A percentile compares a stretch with the other conserved stretches of the same genome.
Evolutionary conservation across 1,140 invertebrate species (phyloP).

Genomic region (Nylanderia fulva): DNA sequence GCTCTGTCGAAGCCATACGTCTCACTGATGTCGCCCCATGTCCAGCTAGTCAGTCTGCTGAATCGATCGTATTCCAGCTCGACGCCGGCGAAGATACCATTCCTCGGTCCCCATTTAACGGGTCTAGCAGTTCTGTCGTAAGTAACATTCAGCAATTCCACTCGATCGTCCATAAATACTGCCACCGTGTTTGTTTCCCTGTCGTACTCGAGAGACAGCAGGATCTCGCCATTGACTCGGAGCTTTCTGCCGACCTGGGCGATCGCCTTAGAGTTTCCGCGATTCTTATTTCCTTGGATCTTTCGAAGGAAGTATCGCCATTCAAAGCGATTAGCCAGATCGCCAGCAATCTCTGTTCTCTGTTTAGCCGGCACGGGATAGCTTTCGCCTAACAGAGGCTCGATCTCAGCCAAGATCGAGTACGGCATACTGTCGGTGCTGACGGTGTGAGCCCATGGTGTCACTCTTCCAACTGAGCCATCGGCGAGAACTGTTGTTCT

Average conservation of each 20-base stretch:
- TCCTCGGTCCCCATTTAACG: conserved; percentile 94
- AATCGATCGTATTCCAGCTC: conserved; percentile 97
- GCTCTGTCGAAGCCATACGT: conserved; percentile 95
- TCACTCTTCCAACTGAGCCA: conserved; percentile 92
- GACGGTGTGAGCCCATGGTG: conserved; percentile 93
- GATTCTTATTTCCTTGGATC: conserved; percentile 88
- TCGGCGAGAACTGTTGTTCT: conserved; percentile 93
- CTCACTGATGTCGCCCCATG: conserved; percentile 95
- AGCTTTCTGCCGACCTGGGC: conserved; percentile 94
- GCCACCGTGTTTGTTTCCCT: conserved; percentile 95
- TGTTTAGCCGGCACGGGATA: conserved; percentile 96
- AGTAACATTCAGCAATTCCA: conserved; percentile 95
- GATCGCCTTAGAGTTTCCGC: conserved; percentile 89
- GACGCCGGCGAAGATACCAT: conserved; percentile 94
- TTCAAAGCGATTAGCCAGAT: conserved; percentile 96
- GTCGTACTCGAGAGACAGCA: conserved; percentile 97
- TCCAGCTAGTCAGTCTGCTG: conserved; percentile 95
- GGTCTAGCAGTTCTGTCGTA: conserved; percentile 97
- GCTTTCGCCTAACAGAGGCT: conserved; percentile 93
- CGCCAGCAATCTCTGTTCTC: conserved; percentile 94
- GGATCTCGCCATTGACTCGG: conserved; percentile 95
- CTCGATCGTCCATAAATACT: conserved; percentile 95
- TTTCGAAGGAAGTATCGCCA: conserved; percentile 96
- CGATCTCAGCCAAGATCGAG: conserved; percentile 92
- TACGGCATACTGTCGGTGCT: conserved; percentile 95